Evolutionary conservation across 2,888 invertebrate species (phyloP).

Genomic region (Formica aserva): DNA sequence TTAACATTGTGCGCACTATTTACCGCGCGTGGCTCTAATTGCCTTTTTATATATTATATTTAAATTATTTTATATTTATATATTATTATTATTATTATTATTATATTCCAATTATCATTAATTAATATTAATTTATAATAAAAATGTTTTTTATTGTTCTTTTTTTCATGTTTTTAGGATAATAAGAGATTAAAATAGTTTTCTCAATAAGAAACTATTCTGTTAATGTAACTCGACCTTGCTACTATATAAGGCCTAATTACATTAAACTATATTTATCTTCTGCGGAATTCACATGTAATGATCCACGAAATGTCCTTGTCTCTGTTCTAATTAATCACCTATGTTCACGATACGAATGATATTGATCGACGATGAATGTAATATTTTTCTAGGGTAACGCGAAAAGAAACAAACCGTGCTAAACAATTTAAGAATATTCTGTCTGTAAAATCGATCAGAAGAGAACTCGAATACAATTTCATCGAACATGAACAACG

Average conservation of each 20-base stretch:
- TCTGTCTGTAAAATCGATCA: conserved; percentile 56
- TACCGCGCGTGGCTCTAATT: too few species aligned
- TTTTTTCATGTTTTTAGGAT: neutral
- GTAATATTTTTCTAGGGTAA: conserved; percentile 48
- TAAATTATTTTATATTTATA: neutral
- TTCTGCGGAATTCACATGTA: neutral
- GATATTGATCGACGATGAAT: conserved; percentile 51
- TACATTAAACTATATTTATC: neutral
- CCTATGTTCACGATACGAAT: neutral
- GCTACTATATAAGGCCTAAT: neutral
- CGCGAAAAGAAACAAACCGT: conserved; percentile 26
- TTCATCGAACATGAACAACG: neutral
- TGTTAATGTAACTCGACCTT: neutral
- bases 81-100: neutral
- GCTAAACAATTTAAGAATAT: conserved; percentile 70
- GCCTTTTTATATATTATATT: too few species aligned
- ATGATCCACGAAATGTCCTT: neutral
- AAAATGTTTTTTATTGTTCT: neutral
- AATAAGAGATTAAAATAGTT: neutral
- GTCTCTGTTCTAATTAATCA: conserved; percentile 21
- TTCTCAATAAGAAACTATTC: neutral
- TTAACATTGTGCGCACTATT: too few species aligned
- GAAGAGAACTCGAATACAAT: conserved; percentile 24
- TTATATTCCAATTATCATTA: neutral
- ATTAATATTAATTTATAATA: neutral